Evolutionary conservation across 2,888 invertebrate genomes (phyloP), one percentile per base, ranked within the genome.

Genomic region (Tyria jacobaeae): DNA sequence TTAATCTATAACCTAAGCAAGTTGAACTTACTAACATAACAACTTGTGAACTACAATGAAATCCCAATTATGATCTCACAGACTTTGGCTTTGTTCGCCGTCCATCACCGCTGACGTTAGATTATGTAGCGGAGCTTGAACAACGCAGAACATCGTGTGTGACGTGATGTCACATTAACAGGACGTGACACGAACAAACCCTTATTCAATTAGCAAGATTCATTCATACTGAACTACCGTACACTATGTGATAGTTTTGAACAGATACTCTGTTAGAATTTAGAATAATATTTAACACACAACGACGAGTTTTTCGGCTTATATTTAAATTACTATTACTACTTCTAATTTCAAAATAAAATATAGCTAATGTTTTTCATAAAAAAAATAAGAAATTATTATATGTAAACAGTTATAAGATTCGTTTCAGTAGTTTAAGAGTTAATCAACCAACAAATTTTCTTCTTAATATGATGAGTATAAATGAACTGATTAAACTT

Each of bases 21-120:
- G 14, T 10, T 0, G n/a, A 25, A 37, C 24, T n/a, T n/a, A n/a
- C n/a, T n/a, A n/a, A 53, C 52, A 25, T 35, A 25, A 24, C 12
- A 41, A 17, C 51, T 24, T 12, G 17, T 34, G n/a, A 44, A 24
- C 31, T 17, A 44, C 14, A 34, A 51, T 25, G 51, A 31, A 51
- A 58, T 58, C 24, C 14, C 51, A 34, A 5, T 50, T 15, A 44
- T 41, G 31, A 58, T 51, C 51, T 51, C 24, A n/a, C 24, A 6
- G 35, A 24, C 24, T 58, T n/a, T n/a, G n/a, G 51, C 41, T 53
- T 58, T 58, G 58, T 58, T 12, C 51, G 17, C 25, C 24, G 53
- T 59, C 59, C 37, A 53, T 59, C 59, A 58, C 25, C 35, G 10
- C 35, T 37, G 47, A 53, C 25, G 47, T 53, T 37, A 37, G 21